Base-by-base conservation (phyloP, 2,888 invertebrate species). In the Phyto melanocephala region DNA sequence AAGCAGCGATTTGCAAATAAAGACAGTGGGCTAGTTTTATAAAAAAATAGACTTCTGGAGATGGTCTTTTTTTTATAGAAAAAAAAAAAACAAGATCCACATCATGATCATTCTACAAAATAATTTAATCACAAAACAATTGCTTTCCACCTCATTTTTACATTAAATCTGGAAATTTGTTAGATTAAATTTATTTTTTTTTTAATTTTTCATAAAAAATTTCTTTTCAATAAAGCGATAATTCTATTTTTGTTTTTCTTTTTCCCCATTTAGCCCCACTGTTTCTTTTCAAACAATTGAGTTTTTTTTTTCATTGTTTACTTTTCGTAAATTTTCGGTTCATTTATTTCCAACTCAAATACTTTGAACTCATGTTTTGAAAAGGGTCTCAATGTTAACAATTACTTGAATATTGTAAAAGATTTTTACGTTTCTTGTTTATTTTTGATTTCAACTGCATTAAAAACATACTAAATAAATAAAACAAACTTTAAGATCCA, bases 261-360 rank as follows among this genome's bases (percentile, higher is more conserved):
- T 52, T 3, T 22, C 11, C 17, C 45, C n/a, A 54, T 10, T 5
- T 37, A 11, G 10, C 1, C 3, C 35, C 77, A 81, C 78, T 70
- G 77, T 78, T 8, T 13, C 13, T 10, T 11, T 37, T 33, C 15
- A 22, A 75, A 76, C 79, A 82, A 79, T 82, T 79, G 75, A 79
- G 67, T 68, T 71, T 71, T 28, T 68, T 71, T 71, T 28, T 6
- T 6, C 28, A 28, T 67, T 79, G 79, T 82, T 82, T 82, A 71
- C 67, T 54, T 79, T 82, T 67, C 47, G 79, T 71, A 68, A 47
- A 79, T 82, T 76, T 82, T 79, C 75, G 79, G 79, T 82, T 82
- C 82, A 82, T 82, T 82, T 82, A 79, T 54, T 82, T 71, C 75
- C 79, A 82, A 75, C 82, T 82, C 71, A 79, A 82, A 82, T 75